Base-by-base conservation (phyloP, 2,888 invertebrate species). In the Eupithecia exiguata region DNA sequence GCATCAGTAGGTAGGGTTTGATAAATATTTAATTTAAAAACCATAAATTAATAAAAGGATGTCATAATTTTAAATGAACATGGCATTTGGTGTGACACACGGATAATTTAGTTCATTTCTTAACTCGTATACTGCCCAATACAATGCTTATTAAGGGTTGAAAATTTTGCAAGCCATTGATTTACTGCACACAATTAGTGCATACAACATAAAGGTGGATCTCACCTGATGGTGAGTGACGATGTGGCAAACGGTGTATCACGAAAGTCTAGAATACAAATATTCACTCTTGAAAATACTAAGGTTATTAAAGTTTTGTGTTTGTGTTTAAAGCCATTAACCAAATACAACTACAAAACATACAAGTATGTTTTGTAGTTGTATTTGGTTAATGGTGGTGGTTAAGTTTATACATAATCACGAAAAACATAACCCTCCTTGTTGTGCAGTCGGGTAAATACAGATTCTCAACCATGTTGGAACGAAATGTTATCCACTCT, bases 11-110 rank as follows among this genome's bases (percentile, higher is more conserved):
- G 38, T 35, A 65, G 62, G 30, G 30, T 21, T 53, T 35, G 68
- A 78, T 82, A 83, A 83, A 83, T 79, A 82, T 87, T 85, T 83
- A 84, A 86, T 87, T 86, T 84, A 77, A 80, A 80, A 83, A 71
- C 69, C 82, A 85, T 87, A 86, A 87, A 87, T 86, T 86, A 77
- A 80, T 79, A 77, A 81, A 75, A 76, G 78, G 77, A 77, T 83
- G 84, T 82, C 84, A 82, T 82, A 80, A 82, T 79, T 84, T 81
- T 79, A 80, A 83, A 81, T 80, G 80, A 72, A 68, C 63, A 63
- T 68, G 12, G 68, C 62, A 63, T 61, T 68, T 67, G 25, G 63
- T 16, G 71, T 18, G 70, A 68, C 68, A 79, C 70, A 76, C 74
- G 10, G 72, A 6, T 7, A 9, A 25, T 38, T 66, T 9, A 65